These are phyloP conservation scores for Rhincodon typus DNA, from an alignment of 2,797 vertebrate species.

Conservation along the genomic window DNA sequence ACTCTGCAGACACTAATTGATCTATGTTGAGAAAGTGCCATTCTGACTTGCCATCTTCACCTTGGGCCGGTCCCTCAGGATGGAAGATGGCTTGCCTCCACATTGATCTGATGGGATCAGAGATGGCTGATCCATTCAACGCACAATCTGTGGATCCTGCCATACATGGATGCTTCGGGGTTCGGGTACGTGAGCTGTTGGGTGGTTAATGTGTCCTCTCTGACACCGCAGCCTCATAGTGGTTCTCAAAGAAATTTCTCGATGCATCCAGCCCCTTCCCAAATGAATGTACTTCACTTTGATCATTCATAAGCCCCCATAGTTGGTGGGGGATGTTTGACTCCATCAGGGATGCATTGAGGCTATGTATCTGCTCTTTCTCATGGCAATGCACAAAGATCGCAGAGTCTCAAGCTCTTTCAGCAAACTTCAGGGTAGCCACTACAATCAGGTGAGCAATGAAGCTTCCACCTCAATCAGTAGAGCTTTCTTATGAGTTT, in stretches of 20 bases:
- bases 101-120: background rate
- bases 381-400: background rate
- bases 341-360: background rate
- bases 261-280: background rate
- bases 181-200: background rate
- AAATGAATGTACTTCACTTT: background rate
- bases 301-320: background rate
- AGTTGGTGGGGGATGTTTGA: background rate
- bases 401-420: background rate
- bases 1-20: background rate
- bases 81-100: background rate
- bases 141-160: background rate
- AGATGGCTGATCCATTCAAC: background rate
- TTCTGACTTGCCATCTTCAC: background rate
- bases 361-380: background rate
- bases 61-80: too few species aligned
- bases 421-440: background rate
- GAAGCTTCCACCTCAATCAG: background rate
- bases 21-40: background rate
- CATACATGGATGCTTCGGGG: background rate
- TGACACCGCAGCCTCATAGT: background rate
- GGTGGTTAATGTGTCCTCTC: background rate
- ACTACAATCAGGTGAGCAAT: background rate
- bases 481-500: background rate
- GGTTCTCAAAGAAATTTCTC: background rate